A percentile compares a stretch with the other conserved stretches of the same genome.
phyloP scores from a whole-genome alignment of 2,797 vertebrate species.

The Dromococcyx pavoninus region DNA sequence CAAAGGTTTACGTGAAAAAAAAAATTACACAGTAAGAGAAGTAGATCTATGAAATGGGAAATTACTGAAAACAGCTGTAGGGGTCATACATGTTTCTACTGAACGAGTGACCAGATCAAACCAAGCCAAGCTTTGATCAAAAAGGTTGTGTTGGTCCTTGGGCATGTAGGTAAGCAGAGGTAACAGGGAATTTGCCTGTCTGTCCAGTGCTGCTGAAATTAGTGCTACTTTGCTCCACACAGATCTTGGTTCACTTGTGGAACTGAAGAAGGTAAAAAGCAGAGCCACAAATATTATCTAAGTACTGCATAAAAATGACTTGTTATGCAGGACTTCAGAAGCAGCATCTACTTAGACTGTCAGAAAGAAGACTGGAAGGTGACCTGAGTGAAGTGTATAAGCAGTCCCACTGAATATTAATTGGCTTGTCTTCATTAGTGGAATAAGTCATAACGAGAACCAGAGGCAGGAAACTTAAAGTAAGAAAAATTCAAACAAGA shows the following conservation, averaged over 20 bases:
- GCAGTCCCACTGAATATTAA: background rate
- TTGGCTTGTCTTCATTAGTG: background rate
- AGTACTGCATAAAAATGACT: background rate
- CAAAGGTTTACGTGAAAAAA: background rate
- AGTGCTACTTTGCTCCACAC: background rate
- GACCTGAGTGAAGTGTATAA: background rate
- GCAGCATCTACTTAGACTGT: background rate
- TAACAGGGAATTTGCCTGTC: background rate
- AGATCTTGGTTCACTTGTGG: background rate
- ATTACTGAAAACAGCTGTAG: background rate
- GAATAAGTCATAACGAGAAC: background rate
- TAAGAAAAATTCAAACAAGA: background rate
- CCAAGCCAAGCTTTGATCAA: background rate
- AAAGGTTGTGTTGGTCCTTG: background rate
- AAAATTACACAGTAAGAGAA: background rate
- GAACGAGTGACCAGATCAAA: background rate
- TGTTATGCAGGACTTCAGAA: background rate
- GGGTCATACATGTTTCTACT: background rate
- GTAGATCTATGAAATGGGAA: background rate
- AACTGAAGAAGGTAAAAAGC: background rate
- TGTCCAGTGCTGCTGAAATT: background rate
- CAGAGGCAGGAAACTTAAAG: background rate
- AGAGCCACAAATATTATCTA: background rate
- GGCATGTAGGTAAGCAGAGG: rapidly evolving
- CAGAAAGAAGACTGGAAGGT: background rate